Conservation (phyloP, 2,888 invertebrate genomes). For the Eupithecia insigniata region DNA sequence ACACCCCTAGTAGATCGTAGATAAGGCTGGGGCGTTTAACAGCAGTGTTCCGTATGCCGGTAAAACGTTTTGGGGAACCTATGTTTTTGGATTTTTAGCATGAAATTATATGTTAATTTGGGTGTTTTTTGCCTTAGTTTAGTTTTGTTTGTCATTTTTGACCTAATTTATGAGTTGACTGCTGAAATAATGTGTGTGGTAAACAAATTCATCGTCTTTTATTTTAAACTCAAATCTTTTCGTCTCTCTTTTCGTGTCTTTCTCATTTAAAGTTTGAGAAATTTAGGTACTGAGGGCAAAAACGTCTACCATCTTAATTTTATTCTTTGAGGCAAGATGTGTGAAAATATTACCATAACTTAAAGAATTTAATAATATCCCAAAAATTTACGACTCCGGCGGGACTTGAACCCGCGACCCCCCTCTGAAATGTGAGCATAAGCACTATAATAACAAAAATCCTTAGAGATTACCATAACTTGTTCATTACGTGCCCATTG, state of each 20-base stretch:
- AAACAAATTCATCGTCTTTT: neutral
- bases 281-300: neutral
- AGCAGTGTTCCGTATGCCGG: slow-evolving; percentile 25
- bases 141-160: neutral
- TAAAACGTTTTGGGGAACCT: slow-evolving; percentile 25
- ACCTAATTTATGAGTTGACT: neutral
- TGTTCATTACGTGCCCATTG: neutral
- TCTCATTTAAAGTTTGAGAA: neutral
- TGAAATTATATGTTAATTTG: neutral
- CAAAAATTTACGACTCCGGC: too few species aligned
- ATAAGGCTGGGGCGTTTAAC: slow-evolving; percentile 51
- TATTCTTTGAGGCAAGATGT: neutral
- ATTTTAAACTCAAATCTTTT: too few species aligned
- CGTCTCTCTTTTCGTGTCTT: too few species aligned
- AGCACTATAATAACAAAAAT: too few species aligned
- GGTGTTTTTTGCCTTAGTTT: neutral
- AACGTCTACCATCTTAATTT: neutral
- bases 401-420: too few species aligned
- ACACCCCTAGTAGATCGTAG: slow-evolving; percentile 58
- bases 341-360: too few species aligned
- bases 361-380: too few species aligned
- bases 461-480: too few species aligned
- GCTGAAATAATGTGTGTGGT: neutral
- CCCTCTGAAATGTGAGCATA: too few species aligned
- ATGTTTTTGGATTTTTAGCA: neutral